Base-by-base conservation (phyloP, 2,113 vertebrate species). In the Eolophus roseicapilla region DNA sequence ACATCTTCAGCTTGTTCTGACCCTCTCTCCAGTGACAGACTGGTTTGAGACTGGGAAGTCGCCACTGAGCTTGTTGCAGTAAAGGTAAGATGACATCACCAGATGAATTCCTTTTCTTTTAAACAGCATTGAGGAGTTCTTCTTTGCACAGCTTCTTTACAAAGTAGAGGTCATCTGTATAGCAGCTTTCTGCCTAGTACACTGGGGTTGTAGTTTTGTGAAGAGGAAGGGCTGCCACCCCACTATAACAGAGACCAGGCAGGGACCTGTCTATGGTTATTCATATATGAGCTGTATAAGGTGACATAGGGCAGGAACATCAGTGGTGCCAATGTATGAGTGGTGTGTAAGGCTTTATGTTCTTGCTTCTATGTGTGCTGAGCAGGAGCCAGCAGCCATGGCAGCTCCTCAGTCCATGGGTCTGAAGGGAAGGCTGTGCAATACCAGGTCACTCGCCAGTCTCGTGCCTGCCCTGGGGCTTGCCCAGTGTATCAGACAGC, bases 41-140 rank as follows among this genome's bases (percentile, higher is more conserved):
- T 50, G n/a, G 9, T 82, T 71, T 85, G 65, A 55, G 18, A 71
- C 19, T 79, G 37, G 31, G 50, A 62, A 69, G 13, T 47, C 33
- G 52, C 16, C 16, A 52, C 1, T 19, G 23, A 60, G 3, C 17
- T 78, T 47, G 7, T 50, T 65, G 41, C 2, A 2, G 31, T 17
- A 50, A 37, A 49, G 29, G 7, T 15, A 41, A 44, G 52, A 15
- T 19, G 21, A 59, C n/a, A 59, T 29, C 11, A 46, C 16, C n/a
- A 52, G 11, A 35, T 7, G 41, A 78, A 17, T 3, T 0, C 0
- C 0, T 0, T n/a, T 65, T 59, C n/a, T 49, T 59, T 49, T 31
- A 59, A 84, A 24, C 20, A 75, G 2, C 7, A 17, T 11, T 37
- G 50, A 62, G 33, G 55, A 33, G 2, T 18, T 81, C 29, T 64